These are phyloP conservation scores for Salvelinus fontinalis DNA, from an alignment of 2,113 vertebrate species.

Conservation along the genomic window DNA sequence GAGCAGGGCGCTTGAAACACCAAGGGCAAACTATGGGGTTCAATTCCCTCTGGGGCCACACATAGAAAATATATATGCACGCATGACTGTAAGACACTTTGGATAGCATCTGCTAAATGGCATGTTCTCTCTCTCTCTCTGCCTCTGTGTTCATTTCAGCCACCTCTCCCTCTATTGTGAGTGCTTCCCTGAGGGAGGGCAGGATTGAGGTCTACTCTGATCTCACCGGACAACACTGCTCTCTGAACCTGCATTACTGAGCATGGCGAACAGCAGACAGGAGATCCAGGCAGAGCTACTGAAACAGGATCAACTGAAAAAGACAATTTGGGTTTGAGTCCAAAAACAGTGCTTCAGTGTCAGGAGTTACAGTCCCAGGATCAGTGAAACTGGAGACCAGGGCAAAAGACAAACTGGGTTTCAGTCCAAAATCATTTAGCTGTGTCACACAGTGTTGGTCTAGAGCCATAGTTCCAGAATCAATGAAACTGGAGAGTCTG, in stretches of 20 bases:
- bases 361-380: background rate
- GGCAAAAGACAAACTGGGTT: too few species aligned
- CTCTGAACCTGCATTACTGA: slow-evolving; percentile 69
- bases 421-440: too few species aligned
- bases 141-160: background rate
- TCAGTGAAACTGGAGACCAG: background rate
- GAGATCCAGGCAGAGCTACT: slow-evolving; percentile 43
- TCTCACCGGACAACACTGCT: slow-evolving; percentile 34
- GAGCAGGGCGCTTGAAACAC: too few species aligned
- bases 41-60: too few species aligned
- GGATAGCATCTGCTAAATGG: too few species aligned
- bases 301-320: slow-evolving; percentile 43
- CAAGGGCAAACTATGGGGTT: too few species aligned
- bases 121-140: background rate
- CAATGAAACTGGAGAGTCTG: too few species aligned
- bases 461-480: too few species aligned
- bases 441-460: background rate
- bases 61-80: too few species aligned
- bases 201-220: slow-evolving; percentile 43
- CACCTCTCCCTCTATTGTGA: background rate
- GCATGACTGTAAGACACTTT: too few species aligned
- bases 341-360: background rate
- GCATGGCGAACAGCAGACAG: slow-evolving; percentile 32
- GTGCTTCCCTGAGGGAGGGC: slow-evolving; percentile 23
- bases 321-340: slow-evolving; percentile 51